Conservation (phyloP, 2,888 invertebrate species). For the Platerodrilus igneus region DNA sequence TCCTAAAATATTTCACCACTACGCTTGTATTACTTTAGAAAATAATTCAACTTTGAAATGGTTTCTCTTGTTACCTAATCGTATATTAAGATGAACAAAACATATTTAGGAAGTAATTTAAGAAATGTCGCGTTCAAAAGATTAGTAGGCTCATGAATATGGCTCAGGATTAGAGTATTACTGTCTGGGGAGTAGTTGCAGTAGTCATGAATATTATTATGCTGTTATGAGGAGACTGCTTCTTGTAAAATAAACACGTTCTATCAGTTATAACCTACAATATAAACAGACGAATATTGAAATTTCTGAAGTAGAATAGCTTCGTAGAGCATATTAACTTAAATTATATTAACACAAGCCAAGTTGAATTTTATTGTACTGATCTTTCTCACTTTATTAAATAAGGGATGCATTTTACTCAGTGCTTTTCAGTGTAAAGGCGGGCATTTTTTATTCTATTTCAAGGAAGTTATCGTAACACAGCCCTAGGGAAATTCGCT, state of each 20-base stretch:
- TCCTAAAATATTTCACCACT: too few species aligned
- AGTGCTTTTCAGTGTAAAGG: slow-evolving; percentile 5
- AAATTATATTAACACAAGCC: too few species aligned
- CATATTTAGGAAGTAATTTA: slow-evolving; percentile 16
- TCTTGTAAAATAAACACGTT: slow-evolving; percentile 35
- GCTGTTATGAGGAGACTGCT: slow-evolving; percentile 23
- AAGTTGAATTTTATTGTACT: too few species aligned
- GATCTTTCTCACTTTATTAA: too few species aligned
- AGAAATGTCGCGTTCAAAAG: slow-evolving; percentile 17
- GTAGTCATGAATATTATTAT: slow-evolving; percentile 36
- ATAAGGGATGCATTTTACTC: too few species aligned
- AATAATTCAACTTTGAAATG: too few species aligned
- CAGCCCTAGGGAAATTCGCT: slow-evolving; percentile 41
- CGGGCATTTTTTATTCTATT: slow-evolving; percentile 20
- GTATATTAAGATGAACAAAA: slow-evolving; percentile 10
- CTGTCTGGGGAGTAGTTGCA: slow-evolving; percentile 36
- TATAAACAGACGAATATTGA: too few species aligned
- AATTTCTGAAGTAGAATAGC: too few species aligned
- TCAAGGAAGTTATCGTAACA: slow-evolving; percentile 31
- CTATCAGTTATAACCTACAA: too few species aligned
- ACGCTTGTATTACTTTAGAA: too few species aligned
- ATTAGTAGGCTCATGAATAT: slow-evolving; percentile 18
- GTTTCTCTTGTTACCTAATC: too few species aligned
- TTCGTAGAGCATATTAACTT: too few species aligned
- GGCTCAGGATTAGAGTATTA: slow-evolving; percentile 36